phyloP scores from a whole-genome alignment of 2,113 vertebrate genomes.

The Recurvirostra avosetta region DNA sequence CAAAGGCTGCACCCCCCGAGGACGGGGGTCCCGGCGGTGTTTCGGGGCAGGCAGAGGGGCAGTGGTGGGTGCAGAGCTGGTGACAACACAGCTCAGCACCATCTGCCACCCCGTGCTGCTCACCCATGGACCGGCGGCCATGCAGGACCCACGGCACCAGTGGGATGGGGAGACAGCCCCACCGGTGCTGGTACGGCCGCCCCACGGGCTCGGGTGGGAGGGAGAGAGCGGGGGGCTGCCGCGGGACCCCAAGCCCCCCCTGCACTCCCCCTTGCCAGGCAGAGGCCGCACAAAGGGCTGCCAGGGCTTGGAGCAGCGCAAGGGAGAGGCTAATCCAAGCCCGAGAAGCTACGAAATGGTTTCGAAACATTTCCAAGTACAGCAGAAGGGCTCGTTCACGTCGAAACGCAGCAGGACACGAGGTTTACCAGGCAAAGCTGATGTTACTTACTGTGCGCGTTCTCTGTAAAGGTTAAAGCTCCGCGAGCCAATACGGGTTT shows the following conservation, averaged over 20 bases:
- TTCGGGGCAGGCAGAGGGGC: neutral
- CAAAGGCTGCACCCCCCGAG: rapidly evolving
- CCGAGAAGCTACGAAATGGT: rapidly evolving
- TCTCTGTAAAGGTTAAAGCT: neutral
- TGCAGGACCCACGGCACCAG: rapidly evolving
- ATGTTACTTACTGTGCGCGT: rapidly evolving
- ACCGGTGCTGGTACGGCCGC: rapidly evolving
- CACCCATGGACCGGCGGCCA: rapidly evolving
- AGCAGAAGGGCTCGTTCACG: neutral
- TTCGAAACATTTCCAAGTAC: rapidly evolving
- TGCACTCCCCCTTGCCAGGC: rapidly evolving
- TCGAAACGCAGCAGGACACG: rapidly evolving
- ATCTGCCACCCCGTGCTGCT: neutral
- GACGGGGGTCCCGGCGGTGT: rapidly evolving
- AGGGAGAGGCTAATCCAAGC: neutral
- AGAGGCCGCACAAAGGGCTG: neutral
- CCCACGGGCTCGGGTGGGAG: rapidly evolving
- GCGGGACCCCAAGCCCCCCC: neutral
- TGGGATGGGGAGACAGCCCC: neutral
- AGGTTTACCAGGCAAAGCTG: neutral
- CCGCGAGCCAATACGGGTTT: rapidly evolving
- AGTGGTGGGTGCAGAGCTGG: neutral
- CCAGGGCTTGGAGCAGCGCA: rapidly evolving
- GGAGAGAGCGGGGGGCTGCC: neutral
- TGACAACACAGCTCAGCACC: neutral